These are phyloP conservation scores for Ophion slaviceki DNA, from an alignment of 2,888 invertebrate genomes.

Conservation along the genomic window DNA sequence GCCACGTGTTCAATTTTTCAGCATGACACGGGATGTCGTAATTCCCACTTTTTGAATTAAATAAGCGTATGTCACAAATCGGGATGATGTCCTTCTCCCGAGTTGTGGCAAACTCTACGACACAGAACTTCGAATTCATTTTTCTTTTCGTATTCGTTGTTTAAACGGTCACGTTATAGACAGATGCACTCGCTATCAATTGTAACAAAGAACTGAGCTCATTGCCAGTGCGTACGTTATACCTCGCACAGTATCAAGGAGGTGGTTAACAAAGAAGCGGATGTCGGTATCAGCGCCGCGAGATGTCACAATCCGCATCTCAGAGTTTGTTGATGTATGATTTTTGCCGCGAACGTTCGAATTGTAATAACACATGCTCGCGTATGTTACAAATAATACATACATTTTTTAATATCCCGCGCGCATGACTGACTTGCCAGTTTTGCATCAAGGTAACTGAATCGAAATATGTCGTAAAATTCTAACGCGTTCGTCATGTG, in stretches of 20 bases:
- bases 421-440: too few species aligned
- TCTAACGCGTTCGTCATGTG: background rate
- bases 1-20: background rate
- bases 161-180: background rate
- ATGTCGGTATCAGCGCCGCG: slow-evolving; percentile 9
- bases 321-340: slow-evolving; percentile 2
- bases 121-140: slow-evolving; percentile 5
- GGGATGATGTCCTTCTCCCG: background rate
- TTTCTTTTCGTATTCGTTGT: background rate
- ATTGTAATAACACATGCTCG: background rate
- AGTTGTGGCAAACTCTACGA: slow-evolving; percentile 5
- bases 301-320: background rate
- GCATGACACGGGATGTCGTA: slow-evolving; percentile 2
- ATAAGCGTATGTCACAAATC: background rate
- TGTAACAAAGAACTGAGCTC: slow-evolving; percentile 6
- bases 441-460: too few species aligned
- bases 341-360: background rate
- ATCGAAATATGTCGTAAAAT: background rate
- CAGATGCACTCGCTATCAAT: background rate
- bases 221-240: background rate
- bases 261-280: background rate
- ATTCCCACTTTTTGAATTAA: background rate
- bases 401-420: too few species aligned
- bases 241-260: background rate
- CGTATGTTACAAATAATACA: too few species aligned